phyloP scores from a whole-genome alignment of 2,888 invertebrate species.

The Ennomos fuscantarius region DNA sequence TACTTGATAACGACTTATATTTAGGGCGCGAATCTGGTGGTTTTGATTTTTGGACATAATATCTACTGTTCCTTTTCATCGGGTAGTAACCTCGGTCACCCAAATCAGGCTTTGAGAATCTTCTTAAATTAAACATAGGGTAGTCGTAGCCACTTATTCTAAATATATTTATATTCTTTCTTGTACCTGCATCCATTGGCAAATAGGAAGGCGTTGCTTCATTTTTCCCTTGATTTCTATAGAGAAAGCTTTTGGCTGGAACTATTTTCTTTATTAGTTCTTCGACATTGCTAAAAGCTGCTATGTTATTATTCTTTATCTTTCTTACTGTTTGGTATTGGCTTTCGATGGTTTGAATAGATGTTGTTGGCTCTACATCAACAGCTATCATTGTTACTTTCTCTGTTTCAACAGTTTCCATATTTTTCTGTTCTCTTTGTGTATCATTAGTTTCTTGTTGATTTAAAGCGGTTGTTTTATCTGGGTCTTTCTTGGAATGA shows the following conservation, averaged over 20 bases:
- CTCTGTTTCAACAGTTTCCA: conserved; percentile 34
- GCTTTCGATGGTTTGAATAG: conserved; percentile 56
- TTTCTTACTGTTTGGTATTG: conserved; percentile 75
- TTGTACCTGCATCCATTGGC: conserved; percentile 69
- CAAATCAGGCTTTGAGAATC: conserved; percentile 60
- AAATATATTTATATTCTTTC: conserved; percentile 65
- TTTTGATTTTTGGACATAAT: conserved; percentile 59
- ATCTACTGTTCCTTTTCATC: conserved; percentile 66
- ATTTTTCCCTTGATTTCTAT: conserved; percentile 66
- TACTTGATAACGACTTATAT: conserved; percentile 64
- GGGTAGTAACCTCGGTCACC: conserved; percentile 76
- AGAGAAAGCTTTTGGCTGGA: conserved; percentile 77
- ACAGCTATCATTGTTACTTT: conserved; percentile 19
- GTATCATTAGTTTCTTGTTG: background rate
- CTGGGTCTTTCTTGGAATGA: conserved; percentile 7
- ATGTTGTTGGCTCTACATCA: conserved; percentile 22
- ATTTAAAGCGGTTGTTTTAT: conserved; percentile 3
- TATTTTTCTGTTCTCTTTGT: conserved; percentile 11
- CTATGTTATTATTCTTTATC: conserved; percentile 42
- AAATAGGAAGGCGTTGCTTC: conserved; percentile 68
- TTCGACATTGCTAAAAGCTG: conserved; percentile 61
- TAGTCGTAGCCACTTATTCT: conserved; percentile 75
- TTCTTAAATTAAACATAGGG: conserved; percentile 68
- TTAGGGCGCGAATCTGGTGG: conserved; percentile 61
- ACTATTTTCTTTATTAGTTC: conserved; percentile 71